Evolutionary conservation across 2,888 invertebrate species (phyloP), one percentile per base, ranked within the genome.

Genomic region (Neoascia interrupta): DNA sequence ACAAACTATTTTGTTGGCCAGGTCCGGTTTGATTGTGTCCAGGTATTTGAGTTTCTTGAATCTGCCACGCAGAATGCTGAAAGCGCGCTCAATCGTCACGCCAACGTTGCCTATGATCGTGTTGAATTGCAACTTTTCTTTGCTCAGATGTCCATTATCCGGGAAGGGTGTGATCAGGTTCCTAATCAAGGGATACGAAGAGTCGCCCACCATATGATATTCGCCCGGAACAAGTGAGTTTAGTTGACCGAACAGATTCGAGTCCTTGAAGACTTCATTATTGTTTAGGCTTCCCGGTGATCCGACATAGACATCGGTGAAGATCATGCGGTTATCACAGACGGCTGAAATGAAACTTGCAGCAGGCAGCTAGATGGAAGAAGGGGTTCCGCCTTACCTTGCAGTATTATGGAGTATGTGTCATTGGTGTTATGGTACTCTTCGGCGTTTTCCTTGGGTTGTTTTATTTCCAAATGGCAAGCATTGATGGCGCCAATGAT

Each of bases 1-100:
- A 23, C 63, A 72, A 13, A 72, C 47, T 28, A 72, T 72, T 8
- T 61, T 72, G 18, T 49, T 72, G 5, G 51, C 63, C 34, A 72
- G 10, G 6, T 56, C 72, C 0, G 56, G 63, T 11, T 56, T 56
- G 5, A 54, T 8, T n/a, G 39, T 49, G 23, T 72, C 54, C 0
- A 72, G 2, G 18, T 16, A 49, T 6, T 34, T 39, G 3, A 72
- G 37, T 31, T 63, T 72, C 18, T 13, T 39, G 13, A 72, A 72
- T 11, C 54, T 47, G 10, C 18, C 34, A 4, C 23, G 54, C 0
- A 72, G 56, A 5, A 56, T 23, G 6, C 10, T 21, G 0, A 72
- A 13, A 0, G 63, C 49, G 5, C 18, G 31, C 0, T 54, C 47
- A 18, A 63, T 31, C 6, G 18, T 21, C 11, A 10, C 34, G 11